A percentile compares a stretch with the other conserved stretches of the same genome.
These are phyloP conservation scores for Amphipoea oculea DNA, from an alignment of 2,888 invertebrate genomes.

Conservation along the genomic window DNA sequence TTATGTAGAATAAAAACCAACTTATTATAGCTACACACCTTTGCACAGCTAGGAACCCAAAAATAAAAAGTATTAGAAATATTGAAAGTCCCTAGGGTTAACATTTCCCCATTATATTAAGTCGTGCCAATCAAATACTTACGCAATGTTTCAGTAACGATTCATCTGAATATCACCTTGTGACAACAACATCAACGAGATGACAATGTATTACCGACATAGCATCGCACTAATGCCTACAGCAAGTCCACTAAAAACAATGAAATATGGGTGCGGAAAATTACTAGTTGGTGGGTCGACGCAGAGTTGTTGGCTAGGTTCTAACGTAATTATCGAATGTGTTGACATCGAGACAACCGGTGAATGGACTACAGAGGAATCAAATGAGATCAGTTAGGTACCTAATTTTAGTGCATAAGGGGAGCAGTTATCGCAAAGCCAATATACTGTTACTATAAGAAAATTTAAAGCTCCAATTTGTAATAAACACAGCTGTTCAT, in stretches of 20 bases:
- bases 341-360: constrained; percentile 27
- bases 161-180: background rate
- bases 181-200: background rate
- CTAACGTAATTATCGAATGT: constrained; percentile 13
- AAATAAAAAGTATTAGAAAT: background rate
- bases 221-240: background rate
- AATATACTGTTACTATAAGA: background rate
- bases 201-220: background rate
- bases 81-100: background rate
- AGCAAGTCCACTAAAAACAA: constrained; percentile 17
- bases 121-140: background rate
- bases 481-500: constrained; percentile 53
- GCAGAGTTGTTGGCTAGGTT: constrained; percentile 43
- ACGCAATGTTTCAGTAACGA: background rate
- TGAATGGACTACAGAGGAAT: constrained; percentile 33
- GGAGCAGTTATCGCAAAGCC: background rate
- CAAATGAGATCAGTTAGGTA: background rate
- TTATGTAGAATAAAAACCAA: constrained; percentile 21
- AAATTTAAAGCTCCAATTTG: constrained; percentile 8
- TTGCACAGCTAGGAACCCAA: background rate
- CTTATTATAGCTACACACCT: constrained; percentile 1
- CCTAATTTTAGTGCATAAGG: background rate
- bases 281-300: constrained; percentile 33
- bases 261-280: constrained; percentile 49
- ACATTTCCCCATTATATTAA: background rate